Conservation (phyloP, 2,888 invertebrate species). For the Mayetiola destructor region DNA sequence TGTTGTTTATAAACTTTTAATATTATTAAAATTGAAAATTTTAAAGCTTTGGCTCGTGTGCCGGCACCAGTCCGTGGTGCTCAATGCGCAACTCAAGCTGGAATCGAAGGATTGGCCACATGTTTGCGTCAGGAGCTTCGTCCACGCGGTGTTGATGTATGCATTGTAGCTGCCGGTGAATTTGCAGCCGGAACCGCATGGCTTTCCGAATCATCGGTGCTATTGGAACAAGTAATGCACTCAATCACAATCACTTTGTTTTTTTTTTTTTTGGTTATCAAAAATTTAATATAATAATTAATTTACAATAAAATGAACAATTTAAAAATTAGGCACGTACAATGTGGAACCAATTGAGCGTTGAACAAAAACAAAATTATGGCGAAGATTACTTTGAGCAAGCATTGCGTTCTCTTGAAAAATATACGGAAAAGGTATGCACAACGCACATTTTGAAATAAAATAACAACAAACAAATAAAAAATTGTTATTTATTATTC, state of each 20-base stretch:
- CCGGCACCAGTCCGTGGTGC: slow-evolving; percentile 68
- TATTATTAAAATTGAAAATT: not conserved
- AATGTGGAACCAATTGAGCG: slow-evolving; percentile 66
- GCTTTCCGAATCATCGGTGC: slow-evolving; percentile 52
- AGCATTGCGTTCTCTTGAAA: slow-evolving; percentile 62
- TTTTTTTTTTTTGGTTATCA: not conserved
- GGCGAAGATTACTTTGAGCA: slow-evolving; percentile 72
- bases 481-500: not conserved
- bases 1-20: no score
- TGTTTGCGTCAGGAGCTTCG: slow-evolving; percentile 68
- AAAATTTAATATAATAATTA: not conserved
- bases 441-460: not conserved
- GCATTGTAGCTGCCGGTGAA: slow-evolving; percentile 72
- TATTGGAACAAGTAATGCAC: slow-evolving; percentile 41
- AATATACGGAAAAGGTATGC: slow-evolving; percentile 50
- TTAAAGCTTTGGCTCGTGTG: slow-evolving; percentile 50
- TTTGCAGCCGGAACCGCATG: slow-evolving; percentile 67
- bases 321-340: slow-evolving; percentile 45
- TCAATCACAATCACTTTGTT: not conserved
- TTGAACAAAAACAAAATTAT: slow-evolving; percentile 64
- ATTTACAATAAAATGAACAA: not conserved
- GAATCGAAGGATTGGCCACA: slow-evolving; percentile 63
- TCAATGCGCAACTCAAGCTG: slow-evolving; percentile 64
- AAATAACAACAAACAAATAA: not conserved
- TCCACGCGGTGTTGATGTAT: slow-evolving; percentile 66